These are phyloP conservation scores for Drosophila ananassae DNA, from an alignment of 1,140 invertebrate genomes.

Conservation along the genomic window DNA sequence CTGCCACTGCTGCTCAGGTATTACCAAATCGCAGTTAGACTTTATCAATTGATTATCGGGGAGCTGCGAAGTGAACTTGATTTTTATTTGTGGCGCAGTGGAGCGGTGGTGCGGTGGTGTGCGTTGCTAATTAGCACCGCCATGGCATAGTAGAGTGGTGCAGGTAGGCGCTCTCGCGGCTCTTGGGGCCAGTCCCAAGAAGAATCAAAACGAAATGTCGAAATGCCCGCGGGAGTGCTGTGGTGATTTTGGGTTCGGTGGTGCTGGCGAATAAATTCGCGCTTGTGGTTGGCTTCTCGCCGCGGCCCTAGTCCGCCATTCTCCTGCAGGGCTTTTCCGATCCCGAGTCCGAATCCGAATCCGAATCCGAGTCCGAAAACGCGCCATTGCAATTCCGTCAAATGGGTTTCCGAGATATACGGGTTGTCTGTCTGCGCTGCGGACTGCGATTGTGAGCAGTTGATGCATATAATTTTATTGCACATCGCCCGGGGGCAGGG, in stretches of 20 bases:
- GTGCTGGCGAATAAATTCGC: slow-evolving; percentile 70
- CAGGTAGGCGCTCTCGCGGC: not conserved
- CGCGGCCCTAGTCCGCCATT: slow-evolving; percentile 19
- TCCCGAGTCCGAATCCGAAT: not conserved
- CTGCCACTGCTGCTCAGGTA: not conserved
- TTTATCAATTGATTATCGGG: slow-evolving; percentile 77
- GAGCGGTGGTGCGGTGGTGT: slow-evolving; percentile 16
- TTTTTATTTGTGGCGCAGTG: slow-evolving; percentile 41
- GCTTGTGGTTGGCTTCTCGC: slow-evolving; percentile 75
- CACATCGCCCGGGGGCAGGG: slow-evolving; percentile 29
- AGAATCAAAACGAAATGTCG: too few species aligned
- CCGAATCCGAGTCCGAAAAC: slow-evolving; percentile 14
- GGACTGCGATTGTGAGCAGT: slow-evolving; percentile 35
- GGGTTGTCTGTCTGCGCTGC: slow-evolving; percentile 7
- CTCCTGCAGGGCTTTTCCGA: too few species aligned
- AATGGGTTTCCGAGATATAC: slow-evolving; percentile 44
- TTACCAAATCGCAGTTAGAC: slow-evolving; percentile 54
- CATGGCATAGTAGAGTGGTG: too few species aligned
- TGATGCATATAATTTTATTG: slow-evolving; percentile 81
- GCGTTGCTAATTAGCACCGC: slow-evolving; percentile 56
- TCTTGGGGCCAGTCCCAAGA: slow-evolving; percentile 4
- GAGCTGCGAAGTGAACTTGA: slow-evolving; percentile 73
- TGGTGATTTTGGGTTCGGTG: slow-evolving; percentile 57
- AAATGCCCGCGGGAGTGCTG: slow-evolving; percentile 66
- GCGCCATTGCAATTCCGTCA: slow-evolving; percentile 67